Base-by-base conservation (phyloP, 2,797 vertebrate genomes). In the Salmo trutta region DNA sequence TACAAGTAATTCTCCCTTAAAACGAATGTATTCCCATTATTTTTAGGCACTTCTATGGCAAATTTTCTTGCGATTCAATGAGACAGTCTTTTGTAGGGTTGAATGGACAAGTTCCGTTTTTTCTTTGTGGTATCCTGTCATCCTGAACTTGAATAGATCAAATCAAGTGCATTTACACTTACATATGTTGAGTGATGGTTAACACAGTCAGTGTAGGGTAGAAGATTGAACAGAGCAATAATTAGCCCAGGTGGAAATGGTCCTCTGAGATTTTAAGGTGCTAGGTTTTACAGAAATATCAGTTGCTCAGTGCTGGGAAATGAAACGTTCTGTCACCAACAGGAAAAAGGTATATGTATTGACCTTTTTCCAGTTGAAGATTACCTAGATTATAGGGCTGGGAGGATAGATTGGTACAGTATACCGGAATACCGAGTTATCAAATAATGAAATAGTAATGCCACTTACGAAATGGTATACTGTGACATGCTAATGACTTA, bases 181-280 rank as follows among this genome's bases (percentile, higher is more conserved):
- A 73, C 33, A 59, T 59, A 54, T 29, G 69, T 84, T 75, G 67
- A 82, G 77, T 56, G 79, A 24, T 21, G 65, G 82, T 77, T 70
- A 83, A 84, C 78, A 76, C 73, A 69, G 81, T 85, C 79, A 67
- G 81, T 64, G 41, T 64, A 75, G 79, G 78, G 77, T 80, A 84
- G 88, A 81, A 67, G 88, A 81, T 71, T 74, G 89, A 92, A 91
- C 90, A 91, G 93, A 94, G 95, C 95, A 95, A 95, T 95, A 95
- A 95, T 93, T 88, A 90, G 90, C 74, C 74, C 91, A 89, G 89
- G 89, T 88, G 83, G 83, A 88, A 88, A 82, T 41, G 84, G 86
- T 88, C 88, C 86, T 80, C 83, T 86, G 87, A 89, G 85, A 83
- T 83, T 85, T 85, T 84, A 89, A 92, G 92, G 94, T 94, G 92